Evolutionary conservation across 2,113 vertebrate genomes (phyloP).

Genomic region (Candoia aspera): DNA sequence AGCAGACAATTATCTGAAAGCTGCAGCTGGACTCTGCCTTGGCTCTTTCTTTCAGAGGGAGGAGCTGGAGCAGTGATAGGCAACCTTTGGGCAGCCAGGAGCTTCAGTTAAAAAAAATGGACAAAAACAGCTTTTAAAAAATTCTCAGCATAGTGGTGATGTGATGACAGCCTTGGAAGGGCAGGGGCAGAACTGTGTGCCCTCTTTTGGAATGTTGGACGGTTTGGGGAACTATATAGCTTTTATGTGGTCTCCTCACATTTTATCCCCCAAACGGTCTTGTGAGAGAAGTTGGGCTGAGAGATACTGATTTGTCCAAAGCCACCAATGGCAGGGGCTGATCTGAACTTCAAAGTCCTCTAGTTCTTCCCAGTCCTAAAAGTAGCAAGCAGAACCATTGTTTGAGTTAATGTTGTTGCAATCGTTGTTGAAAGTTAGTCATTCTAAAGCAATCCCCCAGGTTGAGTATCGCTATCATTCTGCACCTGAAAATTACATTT

Average conservation of each 20-base stretch:
- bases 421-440: not conserved
- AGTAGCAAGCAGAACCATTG: not conserved
- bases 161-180: not conserved
- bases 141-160: not conserved
- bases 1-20: not conserved
- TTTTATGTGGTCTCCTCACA: not conserved
- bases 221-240: not conserved
- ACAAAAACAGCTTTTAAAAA: not conserved
- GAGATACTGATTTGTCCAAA: not conserved
- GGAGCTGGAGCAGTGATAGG: not conserved
- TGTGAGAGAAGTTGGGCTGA: not conserved
- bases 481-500: constrained; percentile 1
- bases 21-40: not conserved
- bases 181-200: not conserved
- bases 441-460: not conserved
- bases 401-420: not conserved
- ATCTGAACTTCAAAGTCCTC: not conserved
- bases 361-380: not conserved
- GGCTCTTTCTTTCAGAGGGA: not conserved
- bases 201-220: not conserved
- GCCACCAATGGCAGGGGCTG: not conserved
- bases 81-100: not conserved
- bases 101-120: not conserved
- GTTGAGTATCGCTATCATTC: not conserved
- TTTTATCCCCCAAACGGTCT: not conserved